phyloP scores from a whole-genome alignment of 2,113 vertebrate species.

The Actenoides lindsayi region DNA sequence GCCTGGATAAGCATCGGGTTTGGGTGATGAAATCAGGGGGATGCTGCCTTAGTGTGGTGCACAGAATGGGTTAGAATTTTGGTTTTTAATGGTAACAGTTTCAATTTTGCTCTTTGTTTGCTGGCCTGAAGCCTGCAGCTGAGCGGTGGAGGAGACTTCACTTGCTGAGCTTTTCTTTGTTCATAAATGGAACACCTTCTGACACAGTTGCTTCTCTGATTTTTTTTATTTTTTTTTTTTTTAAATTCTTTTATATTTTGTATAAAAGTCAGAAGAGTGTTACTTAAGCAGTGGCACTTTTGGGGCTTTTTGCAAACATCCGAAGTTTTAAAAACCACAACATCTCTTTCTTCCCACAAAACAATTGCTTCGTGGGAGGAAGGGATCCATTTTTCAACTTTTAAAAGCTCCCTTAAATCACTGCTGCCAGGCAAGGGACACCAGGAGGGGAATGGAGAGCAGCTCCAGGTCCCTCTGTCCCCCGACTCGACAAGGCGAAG shows the following conservation, averaged over 20 bases:
- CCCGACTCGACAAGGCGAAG: fast-evolving
- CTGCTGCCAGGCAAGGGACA: neutral
- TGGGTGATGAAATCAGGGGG: neutral
- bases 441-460: neutral
- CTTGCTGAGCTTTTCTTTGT: neutral
- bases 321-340: neutral
- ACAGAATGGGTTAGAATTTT: neutral
- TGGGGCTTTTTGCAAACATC: neutral
- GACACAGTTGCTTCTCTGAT: neutral
- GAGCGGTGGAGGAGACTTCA: neutral
- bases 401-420: neutral
- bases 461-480: neutral
- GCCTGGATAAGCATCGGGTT: neutral
- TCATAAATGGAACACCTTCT: neutral
- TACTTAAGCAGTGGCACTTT: neutral
- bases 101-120: neutral
- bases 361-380: neutral
- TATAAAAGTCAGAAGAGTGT: neutral
- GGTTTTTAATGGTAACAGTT: neutral
- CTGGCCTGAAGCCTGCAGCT: neutral
- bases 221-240: neutral
- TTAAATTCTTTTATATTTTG: neutral
- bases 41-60: too few species aligned
- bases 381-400: neutral
- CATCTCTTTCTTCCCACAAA: neutral